Evolutionary conservation across 2,113 vertebrate species (phyloP).

Genomic region (Suncus etruscus): DNA sequence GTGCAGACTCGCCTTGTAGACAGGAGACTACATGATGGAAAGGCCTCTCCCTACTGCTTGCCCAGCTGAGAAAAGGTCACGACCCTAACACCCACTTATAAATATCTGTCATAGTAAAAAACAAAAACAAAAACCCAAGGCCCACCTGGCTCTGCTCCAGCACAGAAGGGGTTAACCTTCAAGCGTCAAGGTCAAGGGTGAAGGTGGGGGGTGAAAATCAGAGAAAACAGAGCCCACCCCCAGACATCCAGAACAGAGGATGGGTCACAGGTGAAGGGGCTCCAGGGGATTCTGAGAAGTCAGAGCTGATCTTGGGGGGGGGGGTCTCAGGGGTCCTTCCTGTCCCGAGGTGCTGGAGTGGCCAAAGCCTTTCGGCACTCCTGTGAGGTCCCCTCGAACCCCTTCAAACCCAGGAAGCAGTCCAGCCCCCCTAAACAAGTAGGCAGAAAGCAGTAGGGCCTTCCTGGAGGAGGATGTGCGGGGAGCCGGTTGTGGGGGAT

Average conservation of each 20-base stretch:
- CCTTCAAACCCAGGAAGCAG: background rate
- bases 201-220: background rate
- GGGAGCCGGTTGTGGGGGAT: background rate
- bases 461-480: slow-evolving; percentile 14
- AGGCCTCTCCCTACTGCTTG: background rate
- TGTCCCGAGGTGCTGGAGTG: background rate
- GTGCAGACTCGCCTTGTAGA: background rate
- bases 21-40: background rate
- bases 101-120: slow-evolving; percentile 81
- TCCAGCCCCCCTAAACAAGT: slow-evolving; percentile 5
- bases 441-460: background rate
- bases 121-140: slow-evolving; percentile 67
- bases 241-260: slow-evolving; percentile 7
- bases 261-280: background rate
- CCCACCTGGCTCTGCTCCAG: slow-evolving; percentile 68
- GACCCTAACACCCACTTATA: slow-evolving; percentile 76
- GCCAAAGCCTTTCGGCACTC: slow-evolving; percentile 20
- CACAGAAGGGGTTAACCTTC: slow-evolving; percentile 62
- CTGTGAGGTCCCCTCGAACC: background rate
- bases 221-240: background rate
- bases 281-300: slow-evolving; percentile 11
- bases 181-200: slow-evolving; percentile 21
- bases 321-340: slow-evolving; percentile 24
- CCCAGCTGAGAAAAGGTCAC: slow-evolving; percentile 63
- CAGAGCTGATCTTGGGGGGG: background rate